A percentile compares a stretch with the other conserved stretches of the same genome.
Evolutionary conservation across 1,140 invertebrate genomes (phyloP).

Genomic region (Ptiloglossa arizonensis): DNA sequence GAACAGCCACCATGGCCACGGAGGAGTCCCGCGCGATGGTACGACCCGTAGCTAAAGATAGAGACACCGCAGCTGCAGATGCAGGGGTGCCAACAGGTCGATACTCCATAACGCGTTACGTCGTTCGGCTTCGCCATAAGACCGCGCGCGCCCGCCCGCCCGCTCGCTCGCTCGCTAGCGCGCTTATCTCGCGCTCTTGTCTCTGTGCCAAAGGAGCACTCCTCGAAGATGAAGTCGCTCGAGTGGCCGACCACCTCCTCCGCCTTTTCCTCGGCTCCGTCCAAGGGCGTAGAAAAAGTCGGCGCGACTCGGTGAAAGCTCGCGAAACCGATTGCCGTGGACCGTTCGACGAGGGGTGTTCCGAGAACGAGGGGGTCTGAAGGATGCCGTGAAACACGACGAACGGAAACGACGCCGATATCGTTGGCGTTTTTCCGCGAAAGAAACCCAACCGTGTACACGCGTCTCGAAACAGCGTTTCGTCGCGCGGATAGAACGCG

Average conservation of each 20-base stretch:
- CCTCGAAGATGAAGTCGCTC: slow-evolving; percentile 41
- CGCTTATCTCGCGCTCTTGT: slow-evolving; percentile 47
- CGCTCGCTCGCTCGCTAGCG: too few species aligned
- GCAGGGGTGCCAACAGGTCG: slow-evolving; percentile 75
- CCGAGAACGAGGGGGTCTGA: too few species aligned
- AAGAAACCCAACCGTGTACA: too few species aligned
- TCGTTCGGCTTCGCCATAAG: slow-evolving; percentile 35
- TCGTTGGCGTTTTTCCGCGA: too few species aligned
- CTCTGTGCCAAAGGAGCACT: slow-evolving; percentile 41
- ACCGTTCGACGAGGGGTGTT: too few species aligned
- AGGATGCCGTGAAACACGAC: too few species aligned
- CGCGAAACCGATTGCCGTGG: background rate
- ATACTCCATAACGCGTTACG: slow-evolving; percentile 71
- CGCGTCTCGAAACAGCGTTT: too few species aligned
- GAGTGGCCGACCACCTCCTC: slow-evolving; percentile 13
- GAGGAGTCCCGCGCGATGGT: slow-evolving; percentile 40
- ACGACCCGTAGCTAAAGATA: slow-evolving; percentile 73
- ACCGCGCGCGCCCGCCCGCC: background rate
- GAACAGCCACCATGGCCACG: slow-evolving; percentile 22
- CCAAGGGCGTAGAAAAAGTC: background rate
- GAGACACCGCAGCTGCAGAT: slow-evolving; percentile 71
- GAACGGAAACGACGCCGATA: too few species aligned
- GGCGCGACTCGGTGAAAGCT: background rate
- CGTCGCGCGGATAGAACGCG: too few species aligned
- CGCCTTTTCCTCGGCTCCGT: too few species aligned